phyloP scores from a whole-genome alignment of 2,113 vertebrate species.

The Gymnobelideus leadbeateri region DNA sequence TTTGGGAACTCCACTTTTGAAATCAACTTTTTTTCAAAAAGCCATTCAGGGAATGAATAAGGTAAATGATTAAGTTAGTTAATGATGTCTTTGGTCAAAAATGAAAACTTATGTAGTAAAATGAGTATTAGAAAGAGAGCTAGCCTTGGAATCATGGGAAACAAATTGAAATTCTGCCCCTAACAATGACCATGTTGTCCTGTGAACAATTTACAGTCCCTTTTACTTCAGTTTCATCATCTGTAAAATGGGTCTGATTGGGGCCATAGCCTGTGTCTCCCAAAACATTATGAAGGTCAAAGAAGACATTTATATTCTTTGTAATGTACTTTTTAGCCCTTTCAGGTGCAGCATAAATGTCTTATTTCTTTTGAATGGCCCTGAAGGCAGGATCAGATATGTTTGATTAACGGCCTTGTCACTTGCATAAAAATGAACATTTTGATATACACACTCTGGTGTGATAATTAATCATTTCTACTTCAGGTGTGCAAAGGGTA shows the following conservation, averaged over 20 bases:
- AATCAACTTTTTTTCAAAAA: neutral
- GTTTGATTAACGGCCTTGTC: neutral
- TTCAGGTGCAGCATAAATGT: neutral
- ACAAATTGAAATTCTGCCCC: neutral
- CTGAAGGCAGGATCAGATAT: neutral
- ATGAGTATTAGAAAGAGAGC: neutral
- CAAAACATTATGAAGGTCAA: neutral
- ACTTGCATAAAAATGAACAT: neutral
- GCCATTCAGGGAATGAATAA: neutral
- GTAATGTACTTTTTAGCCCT: neutral
- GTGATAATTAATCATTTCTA: neutral
- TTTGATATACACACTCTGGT: neutral
- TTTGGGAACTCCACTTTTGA: constrained; percentile 15
- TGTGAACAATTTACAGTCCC: neutral
- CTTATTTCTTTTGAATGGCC: neutral
- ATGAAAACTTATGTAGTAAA: neutral
- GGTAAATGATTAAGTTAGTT: neutral
- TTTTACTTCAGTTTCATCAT: neutral
- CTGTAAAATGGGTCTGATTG: neutral
- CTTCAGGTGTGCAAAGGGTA: neutral
- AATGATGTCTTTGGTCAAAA: neutral
- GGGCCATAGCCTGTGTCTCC: neutral
- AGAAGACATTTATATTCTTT: neutral
- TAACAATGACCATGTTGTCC: neutral
- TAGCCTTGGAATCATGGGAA: neutral